Evolutionary conservation across 2,113 vertebrate species (phyloP).

Genomic region (Notiomystis cincta): DNA sequence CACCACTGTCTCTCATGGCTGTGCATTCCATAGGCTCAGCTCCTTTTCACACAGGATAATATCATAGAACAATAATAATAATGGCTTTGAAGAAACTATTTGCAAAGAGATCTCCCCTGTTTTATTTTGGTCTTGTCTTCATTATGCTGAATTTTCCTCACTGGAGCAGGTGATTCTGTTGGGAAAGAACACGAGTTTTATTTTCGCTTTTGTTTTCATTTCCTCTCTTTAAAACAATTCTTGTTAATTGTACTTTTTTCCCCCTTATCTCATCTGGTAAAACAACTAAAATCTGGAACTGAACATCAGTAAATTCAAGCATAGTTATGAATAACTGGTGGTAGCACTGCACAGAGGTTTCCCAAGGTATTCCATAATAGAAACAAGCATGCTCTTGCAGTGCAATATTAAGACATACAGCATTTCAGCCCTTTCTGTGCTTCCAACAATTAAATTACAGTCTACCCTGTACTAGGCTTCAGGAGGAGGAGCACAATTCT

Average conservation of each 20-base stretch:
- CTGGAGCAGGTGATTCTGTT: background rate
- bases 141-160: background rate
- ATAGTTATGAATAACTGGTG: background rate
- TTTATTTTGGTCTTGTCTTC: background rate
- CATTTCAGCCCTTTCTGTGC: constrained; percentile 19
- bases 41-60: background rate
- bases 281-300: background rate
- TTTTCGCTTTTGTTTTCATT: background rate
- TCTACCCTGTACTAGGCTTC: constrained; percentile 4
- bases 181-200: background rate
- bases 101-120: background rate
- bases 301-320: background rate
- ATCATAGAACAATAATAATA: background rate
- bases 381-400: constrained; percentile 37
- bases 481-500: constrained; percentile 16
- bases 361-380: constrained; percentile 20
- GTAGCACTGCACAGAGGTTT: background rate
- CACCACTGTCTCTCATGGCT: background rate
- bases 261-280: background rate
- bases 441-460: constrained; percentile 55
- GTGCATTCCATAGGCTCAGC: background rate
- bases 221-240: background rate
- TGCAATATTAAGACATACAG: constrained; percentile 32
- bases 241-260: background rate
- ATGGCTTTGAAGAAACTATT: background rate